Conservation (phyloP, 2,888 invertebrate species). For the Ditylenchus weischeri region DNA sequence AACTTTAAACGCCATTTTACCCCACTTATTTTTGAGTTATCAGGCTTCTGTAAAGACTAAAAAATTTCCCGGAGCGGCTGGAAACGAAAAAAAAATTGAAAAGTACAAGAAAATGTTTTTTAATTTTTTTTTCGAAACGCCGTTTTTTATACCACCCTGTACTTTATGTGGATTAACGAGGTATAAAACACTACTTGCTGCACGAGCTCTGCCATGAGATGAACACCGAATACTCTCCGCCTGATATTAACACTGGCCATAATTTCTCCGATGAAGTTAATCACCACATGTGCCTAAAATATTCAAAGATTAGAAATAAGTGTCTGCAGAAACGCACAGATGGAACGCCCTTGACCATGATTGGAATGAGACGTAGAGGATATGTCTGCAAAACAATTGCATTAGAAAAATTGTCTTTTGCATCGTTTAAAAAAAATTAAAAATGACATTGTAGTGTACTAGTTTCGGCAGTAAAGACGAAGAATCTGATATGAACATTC, state of each 20-base stretch:
- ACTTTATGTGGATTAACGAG: no score
- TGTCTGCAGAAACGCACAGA: constrained; percentile 74
- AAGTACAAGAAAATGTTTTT: no score
- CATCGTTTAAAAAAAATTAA: constrained; percentile 49
- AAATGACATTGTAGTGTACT: constrained; percentile 52
- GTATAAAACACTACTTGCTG: constrained; percentile 14
- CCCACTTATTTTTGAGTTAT: no score
- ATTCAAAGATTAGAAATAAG: no score
- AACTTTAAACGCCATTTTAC: no score
- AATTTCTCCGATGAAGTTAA: constrained; percentile 91
- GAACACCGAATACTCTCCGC: constrained; percentile 65
- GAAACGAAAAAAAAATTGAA: no score
- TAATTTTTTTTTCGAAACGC: no score
- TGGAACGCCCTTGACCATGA: constrained; percentile 88
- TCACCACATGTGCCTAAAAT: constrained; percentile 81
- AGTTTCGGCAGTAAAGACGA: constrained; percentile 71
- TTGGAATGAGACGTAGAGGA: constrained; percentile 80
- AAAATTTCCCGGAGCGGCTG: no score
- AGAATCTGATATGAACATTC: constrained; percentile 91
- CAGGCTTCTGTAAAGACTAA: no score
- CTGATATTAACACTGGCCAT: constrained; percentile 85
- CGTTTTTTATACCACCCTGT: no score
- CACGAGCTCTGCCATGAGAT: constrained; percentile 38
- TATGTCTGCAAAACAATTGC: constrained; percentile 69
- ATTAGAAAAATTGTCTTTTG: no score